Conservation (phyloP, 2,888 invertebrate species). For the Sphecodes monilicornis region DNA sequence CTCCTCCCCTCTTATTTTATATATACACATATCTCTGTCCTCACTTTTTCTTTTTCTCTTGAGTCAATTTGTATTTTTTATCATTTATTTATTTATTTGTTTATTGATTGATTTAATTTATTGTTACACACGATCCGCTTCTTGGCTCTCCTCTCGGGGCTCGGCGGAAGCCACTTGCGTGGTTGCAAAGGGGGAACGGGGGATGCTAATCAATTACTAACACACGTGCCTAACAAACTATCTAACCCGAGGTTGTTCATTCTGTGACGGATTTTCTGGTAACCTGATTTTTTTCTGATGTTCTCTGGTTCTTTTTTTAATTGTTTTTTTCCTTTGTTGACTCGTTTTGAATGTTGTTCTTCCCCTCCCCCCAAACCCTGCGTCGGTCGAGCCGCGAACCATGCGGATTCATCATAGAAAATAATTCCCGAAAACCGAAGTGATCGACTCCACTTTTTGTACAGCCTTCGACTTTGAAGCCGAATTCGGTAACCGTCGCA, state of each 20-base stretch:
- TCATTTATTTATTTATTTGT: conserved; percentile 50
- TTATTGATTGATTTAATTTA: conserved; percentile 46
- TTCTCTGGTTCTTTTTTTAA: background rate
- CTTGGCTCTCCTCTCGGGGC: conserved; percentile 84
- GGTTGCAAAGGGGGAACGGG: conserved; percentile 78
- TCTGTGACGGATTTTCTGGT: conserved; percentile 47
- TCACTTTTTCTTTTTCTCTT: conserved; percentile 53
- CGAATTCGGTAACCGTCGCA: background rate
- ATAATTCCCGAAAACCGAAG: background rate
- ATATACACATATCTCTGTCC: conserved; percentile 41
- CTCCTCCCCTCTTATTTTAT: conserved; percentile 9
- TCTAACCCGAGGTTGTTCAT: conserved; percentile 45
- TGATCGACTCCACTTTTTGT: conserved; percentile 8
- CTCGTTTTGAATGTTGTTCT: conserved; percentile 1
- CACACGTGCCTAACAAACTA: conserved; percentile 76
- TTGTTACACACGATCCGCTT: conserved; percentile 79
- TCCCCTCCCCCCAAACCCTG: background rate
- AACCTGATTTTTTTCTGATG: conserved; percentile 3
- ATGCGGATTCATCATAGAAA: background rate
- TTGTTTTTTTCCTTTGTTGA: background rate
- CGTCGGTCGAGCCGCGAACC: conserved; percentile 26
- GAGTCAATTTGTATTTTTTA: conserved; percentile 42
- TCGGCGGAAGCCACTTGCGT: conserved; percentile 84
- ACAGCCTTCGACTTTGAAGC: background rate
- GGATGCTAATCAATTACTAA: conserved; percentile 80